phyloP scores from a whole-genome alignment of 2,797 vertebrate genomes.

The Siniperca obscura region DNA sequence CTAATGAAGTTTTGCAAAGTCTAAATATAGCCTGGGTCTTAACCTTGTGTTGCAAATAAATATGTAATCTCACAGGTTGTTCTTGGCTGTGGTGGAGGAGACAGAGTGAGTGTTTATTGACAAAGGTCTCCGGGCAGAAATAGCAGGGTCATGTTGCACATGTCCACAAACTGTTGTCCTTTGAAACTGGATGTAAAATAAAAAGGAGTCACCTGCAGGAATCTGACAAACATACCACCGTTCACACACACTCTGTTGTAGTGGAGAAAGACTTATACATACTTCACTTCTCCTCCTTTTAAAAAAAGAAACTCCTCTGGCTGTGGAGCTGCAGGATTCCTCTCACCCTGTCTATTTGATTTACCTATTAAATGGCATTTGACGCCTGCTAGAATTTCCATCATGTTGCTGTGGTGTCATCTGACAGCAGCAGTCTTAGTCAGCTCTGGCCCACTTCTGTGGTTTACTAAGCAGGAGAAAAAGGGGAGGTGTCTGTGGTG shows the following conservation, averaged over 20 bases:
- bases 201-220: conserved; percentile 27
- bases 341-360: conserved; percentile 5
- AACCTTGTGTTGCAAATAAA: conserved; percentile 14
- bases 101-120: conserved; percentile 21
- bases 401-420: conserved; percentile 41
- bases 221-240: neutral
- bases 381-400: conserved; percentile 32
- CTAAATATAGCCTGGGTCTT: conserved; percentile 36
- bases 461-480: conserved; percentile 7
- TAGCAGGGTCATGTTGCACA: conserved; percentile 48
- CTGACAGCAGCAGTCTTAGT: conserved; percentile 47
- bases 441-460: conserved; percentile 49
- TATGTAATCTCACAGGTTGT: conserved; percentile 17
- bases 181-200: conserved; percentile 23
- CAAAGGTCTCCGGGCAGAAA: conserved; percentile 51
- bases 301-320: neutral
- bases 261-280: neutral
- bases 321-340: neutral
- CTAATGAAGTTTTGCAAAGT: conserved; percentile 21
- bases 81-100: neutral
- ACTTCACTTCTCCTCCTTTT: neutral
- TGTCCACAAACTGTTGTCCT: conserved; percentile 25
- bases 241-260: no score
- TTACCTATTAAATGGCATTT: conserved; percentile 2
- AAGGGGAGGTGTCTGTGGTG: neutral